phyloP scores from a whole-genome alignment of 2,113 vertebrate genomes.

The Bos taurus region ARS-UCD2.0 NC_037344.1:65752501-65753000 shows the following conservation, averaged over 20 bases:
- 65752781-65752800: neutral
- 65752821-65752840: neutral
- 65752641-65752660: neutral
- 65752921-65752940: neutral
- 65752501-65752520: neutral
- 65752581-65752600: neutral
- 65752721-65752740: rapidly evolving
- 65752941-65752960: neutral
- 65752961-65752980: neutral
- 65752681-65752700: too few relatives aligned
- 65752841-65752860: neutral
- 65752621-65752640: neutral
- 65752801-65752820: neutral
- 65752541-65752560: too few relatives aligned
- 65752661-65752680: neutral
- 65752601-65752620: neutral
- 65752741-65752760: rapidly evolving
- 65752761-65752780: rapidly evolving
- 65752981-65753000: neutral
- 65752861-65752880: neutral
- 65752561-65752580: neutral
- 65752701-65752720: rapidly evolving
- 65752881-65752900: neutral
- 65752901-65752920: neutral
- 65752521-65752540: neutral